A percentile compares a stretch with the other conserved stretches of the same genome.
Evolutionary conservation across 2,888 invertebrate species (phyloP).

Genomic region (Palloptera scutellata): DNA sequence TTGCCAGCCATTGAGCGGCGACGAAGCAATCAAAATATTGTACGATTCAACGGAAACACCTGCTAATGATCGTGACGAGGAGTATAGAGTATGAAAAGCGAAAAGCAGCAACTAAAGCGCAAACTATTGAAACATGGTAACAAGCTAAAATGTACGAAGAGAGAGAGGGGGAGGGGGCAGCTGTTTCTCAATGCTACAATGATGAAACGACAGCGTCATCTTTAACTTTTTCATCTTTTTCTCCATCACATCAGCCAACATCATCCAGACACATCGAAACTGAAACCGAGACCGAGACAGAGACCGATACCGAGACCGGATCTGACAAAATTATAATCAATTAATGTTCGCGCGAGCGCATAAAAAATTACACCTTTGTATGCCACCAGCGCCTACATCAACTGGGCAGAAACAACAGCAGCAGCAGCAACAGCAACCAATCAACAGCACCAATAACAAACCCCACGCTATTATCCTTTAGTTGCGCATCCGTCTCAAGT

Average conservation of each 20-base stretch:
- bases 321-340: slow-evolving; percentile 48
- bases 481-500: slow-evolving; percentile 26
- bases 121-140: not conserved
- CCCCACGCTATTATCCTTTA: slow-evolving; percentile 26
- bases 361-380: slow-evolving; percentile 51
- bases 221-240: not conserved
- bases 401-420: slow-evolving; percentile 10
- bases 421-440: slow-evolving; percentile 30
- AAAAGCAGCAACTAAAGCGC: slow-evolving; percentile 1
- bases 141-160: not conserved
- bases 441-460: slow-evolving; percentile 9
- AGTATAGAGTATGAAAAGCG: slow-evolving; percentile 18
- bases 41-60: slow-evolving; percentile 30
- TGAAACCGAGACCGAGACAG: not conserved
- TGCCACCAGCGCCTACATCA: slow-evolving; percentile 20
- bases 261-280: slow-evolving; percentile 27
- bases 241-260: not conserved
- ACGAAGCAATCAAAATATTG: slow-evolving; percentile 25
- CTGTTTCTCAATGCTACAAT: not conserved
- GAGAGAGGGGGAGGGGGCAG: not conserved
- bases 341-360: slow-evolving; percentile 41
- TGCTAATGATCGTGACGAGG: slow-evolving; percentile 36
- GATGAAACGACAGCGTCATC: slow-evolving; percentile 9
- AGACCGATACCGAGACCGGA: slow-evolving; percentile 19
- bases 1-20: not conserved